phyloP scores from a whole-genome alignment of 2,888 invertebrate genomes.

The Euzophera pinguis region DNA sequence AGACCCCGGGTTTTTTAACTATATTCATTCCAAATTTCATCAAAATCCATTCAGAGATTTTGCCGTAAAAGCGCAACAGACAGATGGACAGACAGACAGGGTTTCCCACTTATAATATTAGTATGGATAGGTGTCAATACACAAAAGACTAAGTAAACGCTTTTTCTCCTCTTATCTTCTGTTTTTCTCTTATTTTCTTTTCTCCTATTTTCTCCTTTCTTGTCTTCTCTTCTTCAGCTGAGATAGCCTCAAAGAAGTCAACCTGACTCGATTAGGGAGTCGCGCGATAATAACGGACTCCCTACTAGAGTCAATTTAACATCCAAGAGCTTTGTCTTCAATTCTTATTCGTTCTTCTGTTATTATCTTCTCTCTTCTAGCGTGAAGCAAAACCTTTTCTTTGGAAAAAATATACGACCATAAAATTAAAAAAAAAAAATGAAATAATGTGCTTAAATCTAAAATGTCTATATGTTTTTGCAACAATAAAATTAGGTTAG shows the following conservation, averaged over 20 bases:
- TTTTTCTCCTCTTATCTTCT: not conserved
- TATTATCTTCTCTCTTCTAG: slow-evolving; percentile 19
- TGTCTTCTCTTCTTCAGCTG: slow-evolving; percentile 34
- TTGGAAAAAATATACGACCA: not conserved
- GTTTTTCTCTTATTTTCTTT: slow-evolving; percentile 21
- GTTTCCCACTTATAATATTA: too few species aligned
- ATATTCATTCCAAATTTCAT: too few species aligned
- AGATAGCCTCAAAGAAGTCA: slow-evolving; percentile 91
- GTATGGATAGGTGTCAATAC: too few species aligned
- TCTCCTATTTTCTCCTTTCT: slow-evolving; percentile 21
- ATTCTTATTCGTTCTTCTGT: slow-evolving; percentile 28
- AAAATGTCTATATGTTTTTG: too few species aligned
- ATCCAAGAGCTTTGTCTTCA: slow-evolving; percentile 82
- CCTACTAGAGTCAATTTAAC: slow-evolving; percentile 99
- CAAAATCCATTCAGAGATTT: too few species aligned
- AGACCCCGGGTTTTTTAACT: too few species aligned
- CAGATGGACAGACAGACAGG: too few species aligned
- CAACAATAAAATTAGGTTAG: too few species aligned
- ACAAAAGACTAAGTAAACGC: too few species aligned
- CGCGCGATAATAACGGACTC: slow-evolving; percentile 93
- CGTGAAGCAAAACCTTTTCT: not conserved
- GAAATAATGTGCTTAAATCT: too few species aligned
- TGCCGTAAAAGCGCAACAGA: too few species aligned
- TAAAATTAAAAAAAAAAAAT: too few species aligned
- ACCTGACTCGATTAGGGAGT: slow-evolving; percentile 99